A percentile compares a stretch with the other conserved stretches of the same genome.
phyloP scores from a whole-genome alignment of 2,888 invertebrate genomes.

The Lycocerus yunnanus region DNA sequence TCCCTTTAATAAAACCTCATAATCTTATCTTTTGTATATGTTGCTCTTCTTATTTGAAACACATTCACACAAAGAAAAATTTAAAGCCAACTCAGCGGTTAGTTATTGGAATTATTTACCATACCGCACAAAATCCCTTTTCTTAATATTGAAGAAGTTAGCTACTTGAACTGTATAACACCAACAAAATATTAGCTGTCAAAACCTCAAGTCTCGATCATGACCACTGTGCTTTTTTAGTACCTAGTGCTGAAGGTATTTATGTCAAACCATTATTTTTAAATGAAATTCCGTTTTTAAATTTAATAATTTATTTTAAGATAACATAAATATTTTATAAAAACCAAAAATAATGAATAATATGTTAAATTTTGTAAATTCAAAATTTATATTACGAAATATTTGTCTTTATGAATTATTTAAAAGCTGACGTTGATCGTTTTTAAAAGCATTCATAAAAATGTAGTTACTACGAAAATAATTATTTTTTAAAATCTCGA shows the following conservation, averaged over 20 bases:
- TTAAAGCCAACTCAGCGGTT: background rate
- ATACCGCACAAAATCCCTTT: too few species aligned
- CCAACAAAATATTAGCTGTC: background rate
- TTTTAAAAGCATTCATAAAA: background rate
- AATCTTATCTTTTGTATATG: slow-evolving; percentile 4
- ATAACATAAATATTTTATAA: background rate
- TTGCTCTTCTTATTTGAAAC: background rate
- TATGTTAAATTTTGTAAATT: background rate
- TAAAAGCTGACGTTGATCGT: background rate
- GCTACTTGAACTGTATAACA: background rate
- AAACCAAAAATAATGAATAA: too few species aligned
- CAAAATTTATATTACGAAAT: background rate
- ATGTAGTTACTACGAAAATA: background rate
- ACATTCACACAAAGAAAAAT: background rate
- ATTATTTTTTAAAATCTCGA: background rate
- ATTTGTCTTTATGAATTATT: background rate
- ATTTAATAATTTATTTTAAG: background rate
- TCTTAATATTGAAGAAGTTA: background rate
- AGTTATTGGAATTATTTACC: background rate
- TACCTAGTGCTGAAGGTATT: background rate
- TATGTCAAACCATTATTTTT: background rate
- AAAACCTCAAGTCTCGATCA: background rate
- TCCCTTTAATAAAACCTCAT: slow-evolving; percentile 2
- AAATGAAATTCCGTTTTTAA: background rate
- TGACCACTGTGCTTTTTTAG: background rate